Percentiles rank a stretch among this genome's conserved stretches.
Evolutionary conservation across 1,140 invertebrate species (phyloP).

Genomic region (Acromyrmex heyeri): DNA sequence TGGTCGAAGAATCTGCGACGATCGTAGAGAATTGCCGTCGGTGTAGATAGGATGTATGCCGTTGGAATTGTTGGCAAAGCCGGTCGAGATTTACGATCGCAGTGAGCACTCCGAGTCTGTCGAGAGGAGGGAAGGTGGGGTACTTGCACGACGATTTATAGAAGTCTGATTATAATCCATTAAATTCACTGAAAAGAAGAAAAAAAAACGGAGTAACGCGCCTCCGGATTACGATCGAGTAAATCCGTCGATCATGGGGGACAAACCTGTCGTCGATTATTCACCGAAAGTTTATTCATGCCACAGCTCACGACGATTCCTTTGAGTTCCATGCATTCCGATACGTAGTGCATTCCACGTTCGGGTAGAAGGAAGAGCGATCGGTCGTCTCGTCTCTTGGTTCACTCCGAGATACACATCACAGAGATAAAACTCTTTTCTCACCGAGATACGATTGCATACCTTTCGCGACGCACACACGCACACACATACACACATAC

Average conservation of each 20-base stretch:
- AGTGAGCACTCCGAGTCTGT: neutral
- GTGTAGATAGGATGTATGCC: neutral
- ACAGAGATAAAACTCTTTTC: neutral
- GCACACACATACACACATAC: neutral
- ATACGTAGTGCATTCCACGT: neutral
- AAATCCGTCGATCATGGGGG: neutral
- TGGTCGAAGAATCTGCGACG: conserved; percentile 49
- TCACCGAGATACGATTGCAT: neutral
- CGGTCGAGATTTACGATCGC: conserved; percentile 58
- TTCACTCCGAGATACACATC: neutral
- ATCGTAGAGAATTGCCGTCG: conserved; percentile 42
- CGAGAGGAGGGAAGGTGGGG: no score
- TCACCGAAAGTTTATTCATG: neutral
- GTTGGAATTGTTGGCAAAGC: conserved; percentile 46
- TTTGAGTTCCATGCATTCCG: conserved; percentile 19
- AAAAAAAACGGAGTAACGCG: neutral
- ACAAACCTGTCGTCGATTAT: conserved; percentile 14
- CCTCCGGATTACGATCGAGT: neutral
- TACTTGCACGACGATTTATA: conserved; percentile 34
- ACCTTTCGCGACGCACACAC: neutral
- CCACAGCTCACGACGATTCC: neutral
- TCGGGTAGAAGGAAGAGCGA: neutral
- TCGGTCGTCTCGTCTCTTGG: neutral
- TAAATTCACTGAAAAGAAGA: neutral
- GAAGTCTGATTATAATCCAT: conserved; percentile 13